Base-by-base conservation (phyloP, 1,140 invertebrate species). In the Lasaia peninsularis region DNA sequence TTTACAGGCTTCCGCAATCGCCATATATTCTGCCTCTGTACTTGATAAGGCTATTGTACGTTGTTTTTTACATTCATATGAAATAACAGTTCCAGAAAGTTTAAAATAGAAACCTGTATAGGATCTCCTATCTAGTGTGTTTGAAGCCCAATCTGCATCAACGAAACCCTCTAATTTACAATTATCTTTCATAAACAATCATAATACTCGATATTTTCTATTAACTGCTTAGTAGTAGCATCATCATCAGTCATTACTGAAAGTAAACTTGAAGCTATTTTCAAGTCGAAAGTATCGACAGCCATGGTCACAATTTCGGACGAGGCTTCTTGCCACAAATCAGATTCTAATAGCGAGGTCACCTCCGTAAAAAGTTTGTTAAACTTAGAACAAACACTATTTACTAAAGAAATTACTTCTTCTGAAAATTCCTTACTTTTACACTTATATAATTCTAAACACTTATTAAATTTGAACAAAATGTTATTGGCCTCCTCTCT, bases 121-220 rank as follows among this genome's bases (percentile, higher is more conserved):
- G 32, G 81, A 89, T 63, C 78, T 84, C 50, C 80, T 66, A 31
- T 88, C 75, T 9, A 59, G 20, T 7, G 6, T 61, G 50, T 80
- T 67, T 6, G 59, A 69, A 21, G 63, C 84, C 78, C 83, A 89
- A 66, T 90, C 80, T 4, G 85, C 65, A 67, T 89, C 87, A 10
- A 77, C 73, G 72, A 66, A 89, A 24, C 77, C 78, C 37, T n/a
- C n/a, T n/a, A n/a, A n/a, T n/a, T n/a, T n/a, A n/a, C n/a, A n/a
- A n/a, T n/a, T n/a, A n/a, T n/a, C n/a, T n/a, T n/a, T n/a, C n/a
- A 24, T 24, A 37, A 6, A 8, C n/a, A 14, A 6, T 37, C 12
- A 14, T 37, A 37, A 16, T 14, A 37, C 14, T 40, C 12, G 5
- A 37, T 37, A 37, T 37, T 40, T 16, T 40, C 5, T 40, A 16